Conservation (phyloP, 2,797 vertebrate species). For the Acipenser transmontanus region DNA sequence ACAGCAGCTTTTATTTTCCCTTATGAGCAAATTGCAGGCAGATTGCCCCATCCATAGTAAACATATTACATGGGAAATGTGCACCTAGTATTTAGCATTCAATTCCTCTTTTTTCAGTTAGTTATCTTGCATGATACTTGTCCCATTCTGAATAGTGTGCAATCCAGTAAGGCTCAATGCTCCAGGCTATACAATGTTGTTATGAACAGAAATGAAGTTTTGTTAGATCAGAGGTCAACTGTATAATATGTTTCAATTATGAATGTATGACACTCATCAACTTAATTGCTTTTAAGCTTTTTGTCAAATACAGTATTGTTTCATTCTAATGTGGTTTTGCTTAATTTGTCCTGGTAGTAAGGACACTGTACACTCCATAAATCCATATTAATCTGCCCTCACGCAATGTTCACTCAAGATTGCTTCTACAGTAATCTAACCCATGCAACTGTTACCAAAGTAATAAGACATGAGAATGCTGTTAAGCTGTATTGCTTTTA, state of each 20-base stretch:
- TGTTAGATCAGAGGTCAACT: conserved; percentile 5
- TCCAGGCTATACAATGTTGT: not conserved
- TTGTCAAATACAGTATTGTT: not conserved
- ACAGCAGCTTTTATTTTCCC: no score
- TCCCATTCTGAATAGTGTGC: not conserved
- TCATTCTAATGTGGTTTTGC: not conserved
- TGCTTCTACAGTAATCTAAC: no score
- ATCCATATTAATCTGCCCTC: no score
- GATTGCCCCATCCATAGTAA: no score
- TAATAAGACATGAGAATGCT: no score
- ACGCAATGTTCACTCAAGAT: no score
- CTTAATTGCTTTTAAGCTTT: conserved; percentile 7
- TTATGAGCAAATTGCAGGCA: no score
- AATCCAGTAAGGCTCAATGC: not conserved
- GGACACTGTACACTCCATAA: not conserved
- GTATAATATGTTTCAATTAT: conserved; percentile 10
- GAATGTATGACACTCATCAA: conserved; percentile 11
- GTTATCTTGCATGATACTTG: not conserved
- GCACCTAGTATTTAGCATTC: no score
- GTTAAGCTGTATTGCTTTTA: no score
- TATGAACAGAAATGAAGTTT: conserved; percentile 3
- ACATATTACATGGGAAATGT: no score
- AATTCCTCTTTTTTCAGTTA: not conserved
- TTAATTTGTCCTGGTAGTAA: not conserved
- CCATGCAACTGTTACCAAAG: no score